These are phyloP conservation scores for Bucco capensis DNA, from an alignment of 2,113 vertebrate species.

Conservation along the genomic window DNA sequence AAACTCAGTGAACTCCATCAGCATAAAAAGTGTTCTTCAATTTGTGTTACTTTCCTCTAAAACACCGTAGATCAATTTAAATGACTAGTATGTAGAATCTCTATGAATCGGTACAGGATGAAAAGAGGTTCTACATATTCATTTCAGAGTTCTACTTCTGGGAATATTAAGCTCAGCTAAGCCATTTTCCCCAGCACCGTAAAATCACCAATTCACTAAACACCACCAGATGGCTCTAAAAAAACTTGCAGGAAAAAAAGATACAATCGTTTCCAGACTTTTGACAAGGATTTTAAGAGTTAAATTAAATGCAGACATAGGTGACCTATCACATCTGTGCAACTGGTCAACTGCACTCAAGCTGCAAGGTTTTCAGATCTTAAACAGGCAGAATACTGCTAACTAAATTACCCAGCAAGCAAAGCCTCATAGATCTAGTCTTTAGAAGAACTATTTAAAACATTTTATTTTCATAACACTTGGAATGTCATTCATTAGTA, in stretches of 20 bases:
- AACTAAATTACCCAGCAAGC: background rate
- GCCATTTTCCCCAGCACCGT: background rate
- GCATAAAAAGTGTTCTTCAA: background rate
- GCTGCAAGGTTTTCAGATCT: background rate
- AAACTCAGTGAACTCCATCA: background rate
- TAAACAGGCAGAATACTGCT: background rate
- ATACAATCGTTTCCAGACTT: background rate
- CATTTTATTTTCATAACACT: background rate
- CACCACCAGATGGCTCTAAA: background rate
- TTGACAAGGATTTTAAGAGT: background rate
- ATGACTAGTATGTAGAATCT: background rate
- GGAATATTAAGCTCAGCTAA: background rate
- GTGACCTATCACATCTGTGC: background rate
- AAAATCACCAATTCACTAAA: background rate
- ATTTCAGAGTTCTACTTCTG: background rate
- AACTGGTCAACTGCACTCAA: background rate
- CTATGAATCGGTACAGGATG: background rate
- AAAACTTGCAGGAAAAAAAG: background rate
- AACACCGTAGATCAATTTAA: background rate
- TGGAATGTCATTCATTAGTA: accelerated
- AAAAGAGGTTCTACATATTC: background rate
- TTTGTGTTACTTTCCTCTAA: background rate
- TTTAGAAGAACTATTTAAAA: background rate
- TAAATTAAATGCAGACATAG: background rate
- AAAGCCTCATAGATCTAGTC: background rate